Conservation (phyloP, 1,140 invertebrate genomes). For the Drosophila persimilis region DNA sequence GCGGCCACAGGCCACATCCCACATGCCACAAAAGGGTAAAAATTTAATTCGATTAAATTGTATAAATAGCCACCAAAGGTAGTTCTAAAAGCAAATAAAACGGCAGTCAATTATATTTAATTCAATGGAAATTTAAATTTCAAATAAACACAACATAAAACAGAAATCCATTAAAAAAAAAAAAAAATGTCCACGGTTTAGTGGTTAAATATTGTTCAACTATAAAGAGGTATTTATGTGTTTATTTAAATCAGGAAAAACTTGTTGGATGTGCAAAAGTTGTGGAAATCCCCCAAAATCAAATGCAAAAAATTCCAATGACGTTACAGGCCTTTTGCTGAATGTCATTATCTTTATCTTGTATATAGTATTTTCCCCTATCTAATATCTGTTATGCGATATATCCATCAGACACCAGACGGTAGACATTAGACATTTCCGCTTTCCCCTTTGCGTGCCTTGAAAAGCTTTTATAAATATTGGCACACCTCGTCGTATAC, state of each 20-base stretch:
- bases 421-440: slow-evolving; percentile 16
- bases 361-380: slow-evolving; percentile 1
- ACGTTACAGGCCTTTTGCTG: neutral
- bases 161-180: too few relatives aligned
- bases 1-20: too few relatives aligned
- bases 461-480: slow-evolving; percentile 31
- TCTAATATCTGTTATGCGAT: slow-evolving; percentile 13
- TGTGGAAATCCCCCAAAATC: too few relatives aligned
- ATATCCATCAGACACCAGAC: slow-evolving; percentile 8
- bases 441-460: slow-evolving; percentile 6
- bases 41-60: slow-evolving; percentile 37
- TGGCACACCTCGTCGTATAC: slow-evolving; percentile 28
- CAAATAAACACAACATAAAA: neutral
- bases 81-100: slow-evolving; percentile 18
- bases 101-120: slow-evolving; percentile 44
- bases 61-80: slow-evolving; percentile 7
- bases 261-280: too few relatives aligned
- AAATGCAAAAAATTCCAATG: too few relatives aligned
- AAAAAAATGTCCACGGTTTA: too few relatives aligned
- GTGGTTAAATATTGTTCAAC: too few relatives aligned
- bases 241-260: too few relatives aligned
- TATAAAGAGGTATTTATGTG: too few relatives aligned
- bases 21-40: slow-evolving; percentile 8
- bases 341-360: too few relatives aligned
- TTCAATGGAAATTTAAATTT: slow-evolving; percentile 41